Evolutionary conservation across 2,113 vertebrate genomes (phyloP), one percentile per base, ranked within the genome.

Genomic region (Notechis scutatus): DNA sequence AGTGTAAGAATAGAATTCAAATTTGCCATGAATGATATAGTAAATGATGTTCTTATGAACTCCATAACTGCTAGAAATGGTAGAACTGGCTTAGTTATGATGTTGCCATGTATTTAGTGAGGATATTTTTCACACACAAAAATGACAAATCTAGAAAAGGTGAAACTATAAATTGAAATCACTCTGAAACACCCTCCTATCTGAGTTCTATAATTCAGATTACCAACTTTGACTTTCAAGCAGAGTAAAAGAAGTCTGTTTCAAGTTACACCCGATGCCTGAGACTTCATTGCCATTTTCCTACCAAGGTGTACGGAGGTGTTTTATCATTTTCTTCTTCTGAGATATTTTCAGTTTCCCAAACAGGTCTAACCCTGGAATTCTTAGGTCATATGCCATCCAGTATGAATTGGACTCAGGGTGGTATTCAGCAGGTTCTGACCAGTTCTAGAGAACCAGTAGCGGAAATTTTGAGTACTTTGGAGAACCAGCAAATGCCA

Each of bases 141-240:
- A 92, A 29, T 89, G 54, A 55, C 23, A 55, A 45, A 55, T 54
- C n/a, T 50, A 69, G 91, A n/a, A 69, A 89, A 2, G 26, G 23
- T 69, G 59, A 15, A 81, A 9, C 56, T 52, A 50, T 89, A 54
- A 56, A 89, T 74, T 81, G 61, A 52, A 18, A 54, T 92, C 59
- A 56, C 3, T 15, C 34, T 92, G n/a, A 69, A 74, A 45, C 34
- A n/a, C 54, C 61, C 88, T 69, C 54, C 34, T 88, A 88, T 61
- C 64, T 86, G 64, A 94, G 20, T 2, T 24, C 94, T 89, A 52
- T 61, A 93, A 95, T 91, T 94, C 93, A 92, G 92, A 94, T 96
- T 95, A 91, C 94, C 96, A 94, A 95, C 42, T 39, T 81, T 81
- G 69, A 81, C 69, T 81, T 39, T 81, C 34, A 81, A 81, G 18